Base-by-base conservation (phyloP, 2,113 vertebrate species). In the Eulacestoma nigropectus region DNA sequence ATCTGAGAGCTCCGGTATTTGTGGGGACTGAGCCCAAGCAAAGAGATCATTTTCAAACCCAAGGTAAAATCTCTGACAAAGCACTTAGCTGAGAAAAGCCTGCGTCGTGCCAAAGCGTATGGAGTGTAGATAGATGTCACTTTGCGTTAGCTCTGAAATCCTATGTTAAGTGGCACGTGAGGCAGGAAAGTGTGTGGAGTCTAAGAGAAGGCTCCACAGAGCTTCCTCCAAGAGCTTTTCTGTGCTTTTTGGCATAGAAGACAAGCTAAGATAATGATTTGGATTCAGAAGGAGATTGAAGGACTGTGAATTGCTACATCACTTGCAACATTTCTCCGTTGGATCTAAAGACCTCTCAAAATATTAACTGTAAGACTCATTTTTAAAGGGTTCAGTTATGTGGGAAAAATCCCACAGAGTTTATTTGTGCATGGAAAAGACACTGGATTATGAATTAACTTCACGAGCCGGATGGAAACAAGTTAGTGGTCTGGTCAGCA, bases 81-180 rank as follows among this genome's bases (percentile, higher is more conserved):
- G 63, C 30, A 2, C 25, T 78, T 72, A 49, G 56, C 52, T 0
- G 69, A 78, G 83, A 60, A 84, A 80, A 87, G 32, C 21, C 27
- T 47, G 21, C 5, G 1, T 37, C 8, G 1, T 92, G 91, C 93
- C 91, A 89, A 68, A 52, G 68, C 41, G 14, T 37, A 2, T 33
- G 52, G 55, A 53, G 50, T 4, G 4, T 22, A 55, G 94, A 30
- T 57, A 57, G 56, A 30, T 86, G 76, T 88, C 5, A 3, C 5
- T 2, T 27, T 13, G 75, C 1, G 0, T 42, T 74, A 22, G 52
- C 42, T 25, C 73, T 74, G 63, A 67, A 72, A 72, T 13, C 26
- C 50, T 42, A 0, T 0, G 0, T 4, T 70, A 22, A 52, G 35
- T 59, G 70, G 53, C 55, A 77, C 0, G 2, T 14, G 68, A 74